These are phyloP conservation scores for Romanomermis culicivorax DNA, from an alignment of 2,888 invertebrate genomes.

Conservation along the genomic window DNA sequence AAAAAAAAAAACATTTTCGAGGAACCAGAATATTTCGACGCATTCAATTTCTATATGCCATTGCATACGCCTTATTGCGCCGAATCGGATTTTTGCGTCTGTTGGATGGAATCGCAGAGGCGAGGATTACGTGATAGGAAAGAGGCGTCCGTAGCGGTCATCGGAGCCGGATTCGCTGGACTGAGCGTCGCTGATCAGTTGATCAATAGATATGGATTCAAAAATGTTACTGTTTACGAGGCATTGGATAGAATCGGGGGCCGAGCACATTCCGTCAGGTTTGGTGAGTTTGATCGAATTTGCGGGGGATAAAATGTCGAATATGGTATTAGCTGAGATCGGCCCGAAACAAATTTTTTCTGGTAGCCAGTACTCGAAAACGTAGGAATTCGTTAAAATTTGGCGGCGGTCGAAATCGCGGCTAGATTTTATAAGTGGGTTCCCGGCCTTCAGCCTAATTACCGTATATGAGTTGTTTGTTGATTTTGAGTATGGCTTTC, in stretches of 20 bases:
- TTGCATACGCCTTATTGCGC: constrained; percentile 2
- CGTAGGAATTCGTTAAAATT: no score
- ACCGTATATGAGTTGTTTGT: no score
- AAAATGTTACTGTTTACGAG: constrained; percentile 3
- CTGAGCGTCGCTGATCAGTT: constrained; percentile 3
- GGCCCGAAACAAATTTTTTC: no score
- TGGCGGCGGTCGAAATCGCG: no score
- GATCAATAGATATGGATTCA: constrained; percentile 7
- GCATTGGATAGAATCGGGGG: constrained; percentile 7
- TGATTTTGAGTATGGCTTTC: no score
- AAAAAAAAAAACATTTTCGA: no score
- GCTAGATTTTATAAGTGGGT: no score
- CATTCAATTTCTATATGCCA: neutral
- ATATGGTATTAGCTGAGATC: no score
- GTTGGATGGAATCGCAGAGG: neutral
- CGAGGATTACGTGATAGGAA: neutral
- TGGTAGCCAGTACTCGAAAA: no score
- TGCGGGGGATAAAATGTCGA: no score
- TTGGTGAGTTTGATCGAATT: constrained; percentile 2
- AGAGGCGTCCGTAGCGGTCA: neutral
- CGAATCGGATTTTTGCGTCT: constrained; percentile 1
- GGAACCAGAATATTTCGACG: no score
- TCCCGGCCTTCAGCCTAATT: no score
- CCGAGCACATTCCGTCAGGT: neutral
- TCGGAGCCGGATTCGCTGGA: constrained; percentile 9